A percentile compares a stretch with the other conserved stretches of the same genome.
phyloP scores from a whole-genome alignment of 2,797 vertebrate genomes.

The Ctenosaura bakeri region DNA sequence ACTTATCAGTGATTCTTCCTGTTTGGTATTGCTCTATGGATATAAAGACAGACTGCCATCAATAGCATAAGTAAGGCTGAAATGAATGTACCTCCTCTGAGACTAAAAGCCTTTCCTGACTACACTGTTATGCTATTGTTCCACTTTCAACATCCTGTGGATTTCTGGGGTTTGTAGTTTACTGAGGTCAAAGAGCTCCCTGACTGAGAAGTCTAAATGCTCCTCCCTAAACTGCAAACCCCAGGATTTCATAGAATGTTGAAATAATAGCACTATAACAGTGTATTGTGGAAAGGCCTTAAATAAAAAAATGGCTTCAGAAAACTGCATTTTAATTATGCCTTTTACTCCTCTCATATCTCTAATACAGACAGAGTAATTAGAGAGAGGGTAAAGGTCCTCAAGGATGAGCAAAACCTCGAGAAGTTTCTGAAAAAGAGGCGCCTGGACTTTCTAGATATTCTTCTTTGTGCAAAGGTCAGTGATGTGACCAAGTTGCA shows the following conservation, averaged over 20 bases:
- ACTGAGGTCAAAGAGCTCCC: too few relatives aligned
- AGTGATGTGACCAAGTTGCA: neutral
- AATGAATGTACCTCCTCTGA: neutral
- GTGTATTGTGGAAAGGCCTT: too few relatives aligned
- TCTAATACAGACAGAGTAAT: slow-evolving; percentile 74
- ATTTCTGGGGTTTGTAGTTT: too few relatives aligned
- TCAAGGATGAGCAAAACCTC: slow-evolving; percentile 76
- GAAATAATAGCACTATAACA: too few relatives aligned
- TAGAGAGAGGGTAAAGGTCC: slow-evolving; percentile 79
- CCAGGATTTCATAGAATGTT: too few relatives aligned
- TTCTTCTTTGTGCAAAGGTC: slow-evolving; percentile 58
- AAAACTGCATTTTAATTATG: neutral
- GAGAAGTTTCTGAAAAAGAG: slow-evolving; percentile 76
- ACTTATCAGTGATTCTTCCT: neutral
- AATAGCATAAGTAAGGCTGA: neutral
- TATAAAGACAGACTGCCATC: neutral
- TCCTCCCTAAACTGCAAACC: too few relatives aligned
- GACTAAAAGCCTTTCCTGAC: too few relatives aligned
- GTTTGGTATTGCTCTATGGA: neutral
- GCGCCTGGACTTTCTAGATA: slow-evolving; percentile 81
- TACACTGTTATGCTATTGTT: too few relatives aligned
- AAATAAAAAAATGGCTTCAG: neutral
- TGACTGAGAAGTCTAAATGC: too few relatives aligned
- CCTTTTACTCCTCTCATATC: neutral
- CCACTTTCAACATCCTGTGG: too few relatives aligned